Conservation (phyloP, 2,888 invertebrate species). For the Drosophila anomalata region DNA sequence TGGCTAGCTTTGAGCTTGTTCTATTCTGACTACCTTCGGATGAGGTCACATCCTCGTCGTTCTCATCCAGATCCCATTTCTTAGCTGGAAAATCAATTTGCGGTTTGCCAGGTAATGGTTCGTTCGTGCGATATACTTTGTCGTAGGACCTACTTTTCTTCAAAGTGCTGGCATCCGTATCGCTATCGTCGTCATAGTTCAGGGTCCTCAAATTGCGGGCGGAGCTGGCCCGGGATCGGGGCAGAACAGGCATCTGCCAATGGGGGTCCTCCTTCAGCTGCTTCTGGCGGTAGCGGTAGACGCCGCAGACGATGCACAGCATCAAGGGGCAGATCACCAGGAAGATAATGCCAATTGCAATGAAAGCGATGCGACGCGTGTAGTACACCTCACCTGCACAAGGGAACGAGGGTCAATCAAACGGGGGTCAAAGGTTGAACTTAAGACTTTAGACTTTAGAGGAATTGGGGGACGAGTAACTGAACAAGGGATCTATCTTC, state of each 20-base stretch:
- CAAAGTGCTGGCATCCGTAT: slow-evolving; percentile 85
- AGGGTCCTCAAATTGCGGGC: slow-evolving; percentile 85
- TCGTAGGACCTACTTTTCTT: slow-evolving; percentile 91
- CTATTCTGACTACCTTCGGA: slow-evolving; percentile 87
- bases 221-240: slow-evolving; percentile 87
- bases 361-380: slow-evolving; percentile 89
- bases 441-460: not conserved
- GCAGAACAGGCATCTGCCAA: slow-evolving; percentile 86
- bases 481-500: not conserved
- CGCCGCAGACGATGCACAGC: slow-evolving; percentile 86
- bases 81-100: slow-evolving; percentile 92
- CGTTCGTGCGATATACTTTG: slow-evolving; percentile 92
- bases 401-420: slow-evolving; percentile 5
- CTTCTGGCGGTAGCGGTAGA: slow-evolving; percentile 88
- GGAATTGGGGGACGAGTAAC: not conserved
- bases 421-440: slow-evolving; percentile 26
- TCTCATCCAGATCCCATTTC: slow-evolving; percentile 89
- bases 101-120: slow-evolving; percentile 90
- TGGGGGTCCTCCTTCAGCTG: slow-evolving; percentile 86
- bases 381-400: slow-evolving; percentile 87
- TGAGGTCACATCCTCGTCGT: slow-evolving; percentile 87
- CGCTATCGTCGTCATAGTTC: slow-evolving; percentile 84
- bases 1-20: slow-evolving; percentile 86
- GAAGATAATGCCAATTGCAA: slow-evolving; percentile 90
- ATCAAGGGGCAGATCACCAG: slow-evolving; percentile 88